phyloP scores from a whole-genome alignment of 1,140 invertebrate species.

The Rhopalosiphum maidis region DNA sequence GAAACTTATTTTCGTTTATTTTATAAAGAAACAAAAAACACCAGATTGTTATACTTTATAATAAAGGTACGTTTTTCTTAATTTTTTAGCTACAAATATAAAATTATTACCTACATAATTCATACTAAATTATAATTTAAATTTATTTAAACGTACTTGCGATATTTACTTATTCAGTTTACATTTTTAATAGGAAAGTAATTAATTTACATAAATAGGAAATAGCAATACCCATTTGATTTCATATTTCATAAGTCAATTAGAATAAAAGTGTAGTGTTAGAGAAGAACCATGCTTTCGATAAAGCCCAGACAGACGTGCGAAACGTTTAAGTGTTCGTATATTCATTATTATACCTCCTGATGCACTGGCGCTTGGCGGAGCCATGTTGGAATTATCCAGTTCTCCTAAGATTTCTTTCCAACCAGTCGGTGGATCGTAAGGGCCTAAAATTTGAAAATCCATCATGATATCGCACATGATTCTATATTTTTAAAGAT shows the following conservation, averaged over 20 bases:
- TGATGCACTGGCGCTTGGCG: constrained; percentile 55
- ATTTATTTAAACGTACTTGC: background rate
- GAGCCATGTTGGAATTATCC: constrained; percentile 59
- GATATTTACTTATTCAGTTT: background rate
- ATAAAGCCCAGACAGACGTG: constrained; percentile 56
- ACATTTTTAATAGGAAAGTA: background rate
- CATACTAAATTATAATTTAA: background rate
- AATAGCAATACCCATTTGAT: background rate
- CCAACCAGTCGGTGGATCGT: constrained; percentile 64
- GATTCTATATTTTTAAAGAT: background rate
- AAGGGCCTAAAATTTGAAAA: constrained; percentile 62
- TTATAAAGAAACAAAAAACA: background rate
- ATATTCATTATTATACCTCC: constrained; percentile 55
- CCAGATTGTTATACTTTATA: background rate
- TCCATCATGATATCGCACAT: constrained; percentile 30
- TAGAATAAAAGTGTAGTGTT: constrained; percentile 39
- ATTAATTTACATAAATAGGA: background rate
- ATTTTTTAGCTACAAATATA: background rate
- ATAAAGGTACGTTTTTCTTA: background rate
- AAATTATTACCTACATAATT: background rate
- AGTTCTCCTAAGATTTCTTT: constrained; percentile 61
- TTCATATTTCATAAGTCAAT: background rate
- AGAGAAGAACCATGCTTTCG: constrained; percentile 49
- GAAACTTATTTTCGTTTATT: background rate
- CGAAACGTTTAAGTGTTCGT: constrained; percentile 51